Evolutionary conservation across 2,113 vertebrate genomes (phyloP).

Genomic region (Urocolius indicus): DNA sequence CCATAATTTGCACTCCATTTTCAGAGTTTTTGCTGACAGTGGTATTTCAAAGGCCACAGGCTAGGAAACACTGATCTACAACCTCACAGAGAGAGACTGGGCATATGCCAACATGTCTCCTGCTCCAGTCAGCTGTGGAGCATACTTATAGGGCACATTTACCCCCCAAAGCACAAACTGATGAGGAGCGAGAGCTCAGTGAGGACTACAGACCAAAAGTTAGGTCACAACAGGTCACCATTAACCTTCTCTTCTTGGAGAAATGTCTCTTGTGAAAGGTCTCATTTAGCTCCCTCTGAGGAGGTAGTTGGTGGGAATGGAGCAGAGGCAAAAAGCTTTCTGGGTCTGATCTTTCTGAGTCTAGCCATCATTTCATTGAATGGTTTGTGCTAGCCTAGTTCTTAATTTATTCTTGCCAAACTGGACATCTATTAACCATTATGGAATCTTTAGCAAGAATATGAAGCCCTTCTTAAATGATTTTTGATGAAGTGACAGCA

Average conservation of each 20-base stretch:
- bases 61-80: not conserved
- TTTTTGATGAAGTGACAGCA: not conserved
- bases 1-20: not conserved
- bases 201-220: not conserved
- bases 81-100: accelerated
- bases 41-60: not conserved
- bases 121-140: not conserved
- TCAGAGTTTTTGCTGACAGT: not conserved
- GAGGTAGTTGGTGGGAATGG: not conserved
- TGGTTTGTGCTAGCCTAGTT: not conserved
- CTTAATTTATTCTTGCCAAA: not conserved
- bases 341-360: not conserved
- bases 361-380: not conserved
- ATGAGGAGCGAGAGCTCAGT: accelerated
- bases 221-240: not conserved
- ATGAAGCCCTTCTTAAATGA: accelerated
- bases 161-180: accelerated
- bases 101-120: accelerated
- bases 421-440: not conserved
- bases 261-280: not conserved
- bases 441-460: not conserved
- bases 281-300: not conserved
- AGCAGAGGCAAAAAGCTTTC: not conserved
- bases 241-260: not conserved
- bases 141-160: accelerated